These are phyloP conservation scores for Cromileptes altivelis DNA, from an alignment of 2,113 vertebrate genomes.

Conservation along the genomic window DNA sequence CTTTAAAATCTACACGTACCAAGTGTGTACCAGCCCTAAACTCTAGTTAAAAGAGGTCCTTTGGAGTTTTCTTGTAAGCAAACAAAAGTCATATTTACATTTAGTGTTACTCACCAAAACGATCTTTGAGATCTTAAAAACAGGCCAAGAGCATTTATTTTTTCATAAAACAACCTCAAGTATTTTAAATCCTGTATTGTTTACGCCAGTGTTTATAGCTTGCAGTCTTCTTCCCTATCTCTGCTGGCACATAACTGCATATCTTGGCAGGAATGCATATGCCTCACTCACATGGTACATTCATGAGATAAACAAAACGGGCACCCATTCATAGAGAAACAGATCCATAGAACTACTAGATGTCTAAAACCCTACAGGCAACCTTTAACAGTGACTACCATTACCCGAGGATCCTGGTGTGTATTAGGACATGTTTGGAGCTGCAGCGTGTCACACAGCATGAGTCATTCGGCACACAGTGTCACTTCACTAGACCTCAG, in stretches of 20 bases:
- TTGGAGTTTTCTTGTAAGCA: background rate
- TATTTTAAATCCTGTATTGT: background rate
- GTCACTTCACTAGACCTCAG: conserved; percentile 70
- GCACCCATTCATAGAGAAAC: background rate
- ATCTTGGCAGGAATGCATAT: background rate
- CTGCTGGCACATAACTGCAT: too few relatives aligned
- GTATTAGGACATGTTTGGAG: conserved; percentile 49
- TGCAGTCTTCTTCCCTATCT: background rate
- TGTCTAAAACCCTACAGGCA: background rate
- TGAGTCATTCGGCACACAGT: conserved; percentile 70
- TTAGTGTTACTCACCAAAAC: background rate
- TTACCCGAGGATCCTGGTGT: conserved; percentile 20
- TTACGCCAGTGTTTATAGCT: background rate
- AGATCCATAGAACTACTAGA: background rate
- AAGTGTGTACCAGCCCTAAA: conserved; percentile 6
- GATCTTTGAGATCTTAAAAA: too few relatives aligned
- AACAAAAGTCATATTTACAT: background rate
- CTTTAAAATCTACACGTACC: conserved; percentile 1
- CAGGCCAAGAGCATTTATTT: background rate
- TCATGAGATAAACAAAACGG: background rate
- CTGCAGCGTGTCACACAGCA: conserved; percentile 53
- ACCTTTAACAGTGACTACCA: conserved; percentile 1
- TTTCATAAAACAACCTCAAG: background rate
- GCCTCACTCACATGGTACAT: background rate
- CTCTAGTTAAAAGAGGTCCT: background rate